Base-by-base conservation (phyloP, 2,888 invertebrate species). In the Mongoloraphidia duomilia region DNA sequence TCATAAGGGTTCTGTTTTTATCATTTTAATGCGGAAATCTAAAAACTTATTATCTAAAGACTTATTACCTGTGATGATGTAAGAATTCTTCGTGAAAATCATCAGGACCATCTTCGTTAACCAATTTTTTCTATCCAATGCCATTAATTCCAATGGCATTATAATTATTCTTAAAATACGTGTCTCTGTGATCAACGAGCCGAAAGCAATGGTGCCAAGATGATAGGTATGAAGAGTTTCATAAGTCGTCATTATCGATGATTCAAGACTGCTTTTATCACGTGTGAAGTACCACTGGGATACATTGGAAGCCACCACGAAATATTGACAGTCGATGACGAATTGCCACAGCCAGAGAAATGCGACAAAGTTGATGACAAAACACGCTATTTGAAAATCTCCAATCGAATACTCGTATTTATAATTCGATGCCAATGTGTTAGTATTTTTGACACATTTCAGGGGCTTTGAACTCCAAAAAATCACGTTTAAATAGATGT, bases 141-240 rank as follows among this genome's bases (percentile, higher is more conserved):
- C n/a, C n/a, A n/a, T n/a, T n/a, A n/a, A n/a, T n/a, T n/a, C n/a
- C n/a, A 26, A 26, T 26, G 6, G 26, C 6, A 26, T 5, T 26
- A 6, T 55, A 9, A 71, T 59, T 2, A 65, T 59, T 34, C 79
- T 66, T 41, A 80, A 66, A 39, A 81, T 57, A 60, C 80, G 77
- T 33, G 81, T 70, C n/a, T 81, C 63, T 40, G 80, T 79, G 45
- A 83, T 63, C 39, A 84, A 62, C 0, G 82, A 75, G 0, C 83
- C 83, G 52, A 83, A 75, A 2, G 82, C 81, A 12, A 82, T 67
- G 0, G 82, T 77, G 9, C 83, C 83, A 46, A 81, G 59, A 62
- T 83, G 82, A 59, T 76, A 82, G 26, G 74, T 59, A 11, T 71
- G 56, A 37, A 74, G 58, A 44, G 66, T 66, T n/a, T 60, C 53